phyloP scores from a whole-genome alignment of 1,140 invertebrate genomes.

The Potamilus streckersoni region DNA sequence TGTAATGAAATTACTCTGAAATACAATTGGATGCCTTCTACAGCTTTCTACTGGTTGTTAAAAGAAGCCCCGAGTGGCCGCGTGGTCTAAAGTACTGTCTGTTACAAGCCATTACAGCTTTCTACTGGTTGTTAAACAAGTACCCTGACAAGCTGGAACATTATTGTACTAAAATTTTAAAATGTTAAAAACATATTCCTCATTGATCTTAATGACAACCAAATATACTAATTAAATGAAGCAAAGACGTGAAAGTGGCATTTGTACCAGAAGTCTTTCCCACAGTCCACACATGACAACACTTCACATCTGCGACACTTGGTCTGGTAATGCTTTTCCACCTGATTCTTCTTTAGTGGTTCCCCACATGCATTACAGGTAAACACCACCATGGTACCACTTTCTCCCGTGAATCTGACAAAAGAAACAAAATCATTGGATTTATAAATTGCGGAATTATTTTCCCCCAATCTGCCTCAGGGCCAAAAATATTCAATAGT shows the following conservation, averaged over 20 bases:
- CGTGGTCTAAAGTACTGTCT: too few relatives aligned
- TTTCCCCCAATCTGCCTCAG: too few relatives aligned
- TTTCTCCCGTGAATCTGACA: background rate
- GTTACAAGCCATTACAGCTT: too few relatives aligned
- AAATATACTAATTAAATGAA: background rate
- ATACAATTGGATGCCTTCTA: too few relatives aligned
- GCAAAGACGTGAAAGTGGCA: background rate
- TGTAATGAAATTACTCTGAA: too few relatives aligned
- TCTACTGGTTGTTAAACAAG: too few relatives aligned
- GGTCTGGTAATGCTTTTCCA: slow-evolving; percentile 84
- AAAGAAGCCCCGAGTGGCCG: too few relatives aligned
- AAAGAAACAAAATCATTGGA: too few relatives aligned
- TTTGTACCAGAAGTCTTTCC: slow-evolving; percentile 84
- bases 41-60: too few relatives aligned
- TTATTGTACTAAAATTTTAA: background rate
- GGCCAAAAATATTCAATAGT: too few relatives aligned
- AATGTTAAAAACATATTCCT: background rate
- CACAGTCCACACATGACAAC: slow-evolving; percentile 89
- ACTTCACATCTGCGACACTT: slow-evolving; percentile 73
- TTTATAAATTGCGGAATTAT: too few relatives aligned
- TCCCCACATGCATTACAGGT: slow-evolving; percentile 92
- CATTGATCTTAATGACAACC: background rate
- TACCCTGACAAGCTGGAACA: too few relatives aligned
- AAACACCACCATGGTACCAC: slow-evolving; percentile 85
- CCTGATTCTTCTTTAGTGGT: slow-evolving; percentile 88